A percentile compares a stretch with the other conserved stretches of the same genome.
These are phyloP conservation scores for Sparidentex hasta DNA, from an alignment of 2,797 vertebrate species.

Conservation along the genomic window DNA sequence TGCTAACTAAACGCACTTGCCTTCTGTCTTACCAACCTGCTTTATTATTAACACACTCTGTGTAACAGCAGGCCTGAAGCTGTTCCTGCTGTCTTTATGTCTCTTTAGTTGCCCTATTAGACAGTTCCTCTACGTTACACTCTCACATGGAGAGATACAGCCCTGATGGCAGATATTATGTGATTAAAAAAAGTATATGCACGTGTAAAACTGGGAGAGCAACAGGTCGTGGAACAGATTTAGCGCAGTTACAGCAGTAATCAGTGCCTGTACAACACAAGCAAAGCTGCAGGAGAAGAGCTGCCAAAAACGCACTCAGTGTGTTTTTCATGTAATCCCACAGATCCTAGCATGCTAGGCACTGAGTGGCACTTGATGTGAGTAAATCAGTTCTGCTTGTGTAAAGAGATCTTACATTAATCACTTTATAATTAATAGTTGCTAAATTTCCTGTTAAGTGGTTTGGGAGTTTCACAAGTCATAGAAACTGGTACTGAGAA, in stretches of 20 bases:
- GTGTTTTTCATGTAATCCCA: conserved; percentile 31
- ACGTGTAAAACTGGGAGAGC: conserved; percentile 9
- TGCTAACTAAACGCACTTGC: not conserved
- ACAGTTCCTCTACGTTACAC: not conserved
- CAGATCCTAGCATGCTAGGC: conserved; percentile 29
- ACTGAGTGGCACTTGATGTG: conserved; percentile 1
- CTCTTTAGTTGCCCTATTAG: not conserved
- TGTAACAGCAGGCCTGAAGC: conserved; percentile 17
- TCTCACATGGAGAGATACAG: not conserved
- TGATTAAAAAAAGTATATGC: not conserved
- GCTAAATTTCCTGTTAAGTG: not conserved
- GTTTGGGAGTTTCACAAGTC: not conserved
- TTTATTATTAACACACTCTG: conserved; percentile 34
- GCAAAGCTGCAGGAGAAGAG: conserved; percentile 26
- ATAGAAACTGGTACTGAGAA: not conserved
- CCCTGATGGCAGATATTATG: not conserved
- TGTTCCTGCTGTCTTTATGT: not conserved
- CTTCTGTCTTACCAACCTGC: not conserved
- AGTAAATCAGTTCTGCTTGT: not conserved
- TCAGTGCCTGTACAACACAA: not conserved
- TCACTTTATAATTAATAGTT: conserved; percentile 17
- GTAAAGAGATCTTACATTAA: conserved; percentile 1
- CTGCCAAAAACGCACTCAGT: conserved; percentile 33
- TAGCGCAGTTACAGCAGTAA: conserved; percentile 20
- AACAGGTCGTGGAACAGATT: conserved; percentile 31